Percentiles rank a stretch among this genome's conserved stretches.
phyloP scores from a whole-genome alignment of 2,113 vertebrate genomes.

The Tiliqua scincoides region DNA sequence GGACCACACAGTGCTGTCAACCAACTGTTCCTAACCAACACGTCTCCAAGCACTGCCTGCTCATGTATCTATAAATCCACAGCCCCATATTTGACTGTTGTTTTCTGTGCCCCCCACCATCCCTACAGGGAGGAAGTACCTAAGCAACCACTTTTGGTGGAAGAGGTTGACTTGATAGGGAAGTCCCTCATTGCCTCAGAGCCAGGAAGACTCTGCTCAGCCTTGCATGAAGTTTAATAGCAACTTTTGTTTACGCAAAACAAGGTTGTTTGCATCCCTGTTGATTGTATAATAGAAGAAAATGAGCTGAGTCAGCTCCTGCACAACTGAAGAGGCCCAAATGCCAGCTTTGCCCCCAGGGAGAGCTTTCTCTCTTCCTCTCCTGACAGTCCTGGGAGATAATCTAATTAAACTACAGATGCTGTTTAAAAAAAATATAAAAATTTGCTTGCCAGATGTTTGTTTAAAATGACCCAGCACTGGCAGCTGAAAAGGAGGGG shows the following conservation, averaged over 20 bases:
- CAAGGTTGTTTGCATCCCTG: not conserved
- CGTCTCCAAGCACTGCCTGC: not conserved
- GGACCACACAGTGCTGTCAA: too few species aligned
- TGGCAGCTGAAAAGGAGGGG: conserved; percentile 41
- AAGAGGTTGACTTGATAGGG: fast-evolving
- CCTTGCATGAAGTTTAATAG: not conserved
- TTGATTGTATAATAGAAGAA: not conserved
- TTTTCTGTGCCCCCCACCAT: not conserved
- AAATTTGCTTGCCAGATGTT: conserved; percentile 46
- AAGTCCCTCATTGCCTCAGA: fast-evolving
- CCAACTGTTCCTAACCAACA: not conserved
- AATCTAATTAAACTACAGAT: conserved; percentile 61
- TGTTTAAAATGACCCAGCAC: conserved; percentile 36
- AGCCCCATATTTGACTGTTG: too few species aligned
- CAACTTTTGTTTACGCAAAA: not conserved
- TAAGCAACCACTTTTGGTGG: not conserved
- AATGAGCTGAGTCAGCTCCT: conserved; percentile 73
- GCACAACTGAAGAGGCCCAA: conserved; percentile 63
- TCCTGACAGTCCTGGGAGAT: conserved; percentile 54
- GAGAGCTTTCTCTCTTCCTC: conserved; percentile 39
- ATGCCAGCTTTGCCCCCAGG: conserved; percentile 64
- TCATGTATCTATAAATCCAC: too few species aligned
- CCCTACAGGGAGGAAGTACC: not conserved
- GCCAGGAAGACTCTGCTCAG: not conserved
- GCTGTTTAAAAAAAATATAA: not conserved